Base-by-base conservation (phyloP, 2,888 invertebrate species). In the Rotaria magnacalcarata region DNA sequence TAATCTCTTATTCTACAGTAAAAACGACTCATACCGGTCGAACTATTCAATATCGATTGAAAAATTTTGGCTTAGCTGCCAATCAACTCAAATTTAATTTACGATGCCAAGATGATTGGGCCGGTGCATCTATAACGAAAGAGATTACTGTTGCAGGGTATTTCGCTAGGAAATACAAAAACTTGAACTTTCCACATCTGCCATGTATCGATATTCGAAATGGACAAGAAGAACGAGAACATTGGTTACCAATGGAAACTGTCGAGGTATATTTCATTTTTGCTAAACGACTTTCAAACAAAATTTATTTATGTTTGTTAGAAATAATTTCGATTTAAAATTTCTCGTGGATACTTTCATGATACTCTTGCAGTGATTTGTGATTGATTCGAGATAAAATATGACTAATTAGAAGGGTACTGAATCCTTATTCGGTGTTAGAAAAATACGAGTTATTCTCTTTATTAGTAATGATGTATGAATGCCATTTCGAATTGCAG, bases 171-270 rank as follows among this genome's bases (percentile, higher is more conserved):
- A 80, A 80, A 10, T 80, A 80, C 19, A 24, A 80, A 80, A 2
- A 21, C 24, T 21, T 80, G 11, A 24, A n/a, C 24, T 80, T 47
- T 80, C 80, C 80, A n/a, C 24, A 80, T 47, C 14, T 80, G 10
- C 80, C 80, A 8, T 80, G 80, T n/a, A 24, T 80, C 21, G 80
- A 80, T 47, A n/a, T n/a, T 24, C 6, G 47, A 47, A 80, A 47
- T 21, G 80, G 80, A 24, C 16, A 21, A 47, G 24, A 80, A 80
- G 8, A 43, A 47, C 11, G 43, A 43, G 80, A 24, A 3, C 47
- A 80, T 11, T 80, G 80, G 80, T 47, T 80, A 47, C 80, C 80
- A 2, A 80, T 80, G 80, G 47, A 80, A 80, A 19, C 47, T 47
- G 80, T 80, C 5, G 21, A 80, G 24, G 80, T 80, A 80, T 43